Conservation (phyloP, 1,140 invertebrate species). For the Caerostris darwini region DNA sequence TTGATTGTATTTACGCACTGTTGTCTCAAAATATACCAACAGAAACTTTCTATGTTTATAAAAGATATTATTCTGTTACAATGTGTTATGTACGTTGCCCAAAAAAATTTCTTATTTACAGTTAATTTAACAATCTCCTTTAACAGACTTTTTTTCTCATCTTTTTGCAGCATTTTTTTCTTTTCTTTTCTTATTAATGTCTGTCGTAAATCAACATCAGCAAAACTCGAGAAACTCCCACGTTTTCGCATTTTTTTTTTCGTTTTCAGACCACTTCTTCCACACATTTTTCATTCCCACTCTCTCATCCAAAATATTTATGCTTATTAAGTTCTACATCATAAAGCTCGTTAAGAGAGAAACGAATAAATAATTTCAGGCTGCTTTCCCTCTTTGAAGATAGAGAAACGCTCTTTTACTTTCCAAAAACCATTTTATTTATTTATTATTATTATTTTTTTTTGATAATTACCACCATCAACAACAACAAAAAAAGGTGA, state of each 20-base stretch:
- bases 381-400: background rate
- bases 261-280: background rate
- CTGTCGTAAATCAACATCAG: background rate
- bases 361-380: background rate
- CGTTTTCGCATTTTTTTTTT: background rate
- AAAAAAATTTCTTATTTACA: no score
- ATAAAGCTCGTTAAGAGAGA: background rate
- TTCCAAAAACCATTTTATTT: background rate
- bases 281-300: background rate
- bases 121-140: no score
- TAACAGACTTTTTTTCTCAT: no score
- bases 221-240: background rate
- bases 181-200: background rate
- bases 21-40: no score
- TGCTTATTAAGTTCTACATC: background rate
- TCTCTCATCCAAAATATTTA: background rate
- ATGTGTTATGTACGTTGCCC: no score
- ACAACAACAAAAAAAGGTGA: background rate
- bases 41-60: no score
- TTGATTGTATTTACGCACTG: no score
- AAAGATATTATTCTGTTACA: no score
- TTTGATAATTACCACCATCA: slow-evolving; percentile 1
- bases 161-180: no score
- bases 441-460: background rate
- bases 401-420: background rate